These are phyloP conservation scores for Sinhomidia bicolor DNA, from an alignment of 2,888 invertebrate genomes.

Conservation along the genomic window DNA sequence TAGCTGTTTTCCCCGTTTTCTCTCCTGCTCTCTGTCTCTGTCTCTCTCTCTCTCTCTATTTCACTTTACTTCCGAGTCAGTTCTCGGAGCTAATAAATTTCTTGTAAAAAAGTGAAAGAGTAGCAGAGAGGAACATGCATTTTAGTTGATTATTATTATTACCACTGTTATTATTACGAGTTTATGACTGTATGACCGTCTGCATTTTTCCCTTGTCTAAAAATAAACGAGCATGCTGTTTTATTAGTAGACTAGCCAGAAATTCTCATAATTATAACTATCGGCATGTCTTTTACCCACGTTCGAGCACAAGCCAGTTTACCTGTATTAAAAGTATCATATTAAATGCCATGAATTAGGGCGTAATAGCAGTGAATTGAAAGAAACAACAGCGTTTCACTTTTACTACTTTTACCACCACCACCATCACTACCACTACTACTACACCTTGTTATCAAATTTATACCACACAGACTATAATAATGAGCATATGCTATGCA, in stretches of 20 bases:
- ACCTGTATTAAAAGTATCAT: neutral
- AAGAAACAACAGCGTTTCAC: neutral
- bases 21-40: no score
- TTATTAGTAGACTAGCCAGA: neutral
- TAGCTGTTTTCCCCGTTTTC: neutral
- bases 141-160: neutral
- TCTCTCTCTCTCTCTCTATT: no score
- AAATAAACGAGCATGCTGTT: neutral
- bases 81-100: neutral
- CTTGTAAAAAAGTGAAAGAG: neutral
- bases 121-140: neutral
- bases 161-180: neutral
- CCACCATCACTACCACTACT: neutral
- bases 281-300: neutral
- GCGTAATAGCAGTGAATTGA: neutral
- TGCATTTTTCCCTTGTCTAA: neutral
- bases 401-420: neutral
- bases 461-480: no score
- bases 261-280: neutral
- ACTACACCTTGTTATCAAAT: neutral
- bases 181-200: slow-evolving; percentile 36
- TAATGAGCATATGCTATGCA: no score
- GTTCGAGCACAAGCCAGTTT: neutral
- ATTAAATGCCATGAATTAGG: neutral
- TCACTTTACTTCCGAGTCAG: neutral